phyloP scores from a whole-genome alignment of 2,888 invertebrate genomes.

The Perithous albicinctus region DNA sequence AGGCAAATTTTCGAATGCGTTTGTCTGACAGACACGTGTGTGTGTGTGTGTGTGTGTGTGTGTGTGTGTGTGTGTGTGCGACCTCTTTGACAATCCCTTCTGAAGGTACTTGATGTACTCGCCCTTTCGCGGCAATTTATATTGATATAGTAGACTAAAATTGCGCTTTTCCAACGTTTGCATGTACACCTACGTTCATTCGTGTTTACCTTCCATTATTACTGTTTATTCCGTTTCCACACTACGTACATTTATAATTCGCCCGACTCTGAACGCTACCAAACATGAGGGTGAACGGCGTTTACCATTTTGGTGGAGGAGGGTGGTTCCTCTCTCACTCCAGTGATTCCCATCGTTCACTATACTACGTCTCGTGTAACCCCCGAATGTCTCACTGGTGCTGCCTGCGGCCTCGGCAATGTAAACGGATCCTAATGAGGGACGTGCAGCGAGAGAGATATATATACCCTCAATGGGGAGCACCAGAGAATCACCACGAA shows the following conservation, averaged over 20 bases:
- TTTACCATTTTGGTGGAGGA: slow-evolving; percentile 43
- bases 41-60: too few species aligned
- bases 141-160: slow-evolving; percentile 2
- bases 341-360: slow-evolving; percentile 33
- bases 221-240: slow-evolving; percentile 65
- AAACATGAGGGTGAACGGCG: slow-evolving; percentile 36
- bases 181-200: slow-evolving; percentile 52
- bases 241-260: slow-evolving; percentile 48
- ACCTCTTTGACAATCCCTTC: background rate
- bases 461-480: slow-evolving; percentile 6
- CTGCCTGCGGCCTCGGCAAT: slow-evolving; percentile 40
- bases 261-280: slow-evolving; percentile 27
- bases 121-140: background rate
- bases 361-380: background rate
- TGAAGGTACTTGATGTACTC: background rate
- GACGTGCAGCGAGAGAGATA: slow-evolving; percentile 20
- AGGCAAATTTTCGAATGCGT: slow-evolving; percentile 16
- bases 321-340: slow-evolving; percentile 2
- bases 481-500: slow-evolving; percentile 4
- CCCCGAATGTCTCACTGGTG: background rate
- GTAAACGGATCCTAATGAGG: slow-evolving; percentile 62
- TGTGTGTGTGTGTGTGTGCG: too few species aligned
- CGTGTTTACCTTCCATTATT: slow-evolving; percentile 69
- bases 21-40: too few species aligned
- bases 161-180: background rate